phyloP scores from a whole-genome alignment of 2,113 vertebrate genomes.

The Larimichthys polyactis region DNA sequence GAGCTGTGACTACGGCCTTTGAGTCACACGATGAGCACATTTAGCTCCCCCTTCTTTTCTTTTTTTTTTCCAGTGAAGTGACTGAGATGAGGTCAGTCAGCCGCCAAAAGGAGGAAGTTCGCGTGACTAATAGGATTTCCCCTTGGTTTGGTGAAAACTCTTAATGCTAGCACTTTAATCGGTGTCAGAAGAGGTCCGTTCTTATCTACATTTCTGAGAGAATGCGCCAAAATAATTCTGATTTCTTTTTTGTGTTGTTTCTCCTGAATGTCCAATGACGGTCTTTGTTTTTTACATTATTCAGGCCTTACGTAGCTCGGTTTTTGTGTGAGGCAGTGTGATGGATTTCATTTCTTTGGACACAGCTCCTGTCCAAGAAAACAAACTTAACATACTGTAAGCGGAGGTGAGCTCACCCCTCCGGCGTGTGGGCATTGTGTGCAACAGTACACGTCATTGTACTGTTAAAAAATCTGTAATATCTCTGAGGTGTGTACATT shows the following conservation, averaged over 20 bases:
- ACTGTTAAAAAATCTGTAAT: conserved; percentile 25
- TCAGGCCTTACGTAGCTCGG: conserved; percentile 37
- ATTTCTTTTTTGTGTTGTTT: not conserved
- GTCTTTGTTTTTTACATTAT: not conserved
- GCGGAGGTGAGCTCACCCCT: conserved; percentile 30
- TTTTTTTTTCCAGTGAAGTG: conserved; percentile 31
- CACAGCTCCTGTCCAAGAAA: not conserved
- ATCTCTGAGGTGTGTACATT: conserved; percentile 24
- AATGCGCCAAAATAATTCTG: not conserved
- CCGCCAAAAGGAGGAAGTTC: conserved; percentile 26
- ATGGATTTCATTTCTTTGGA: conserved; percentile 1
- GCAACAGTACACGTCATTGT: conserved; percentile 7
- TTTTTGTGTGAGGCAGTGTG: not conserved
- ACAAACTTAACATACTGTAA: conserved; percentile 58
- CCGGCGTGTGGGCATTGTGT: conserved; percentile 39
- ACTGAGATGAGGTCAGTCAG: conserved; percentile 34
- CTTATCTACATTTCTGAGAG: not conserved
- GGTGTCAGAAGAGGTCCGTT: not conserved
- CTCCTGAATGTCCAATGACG: not conserved
- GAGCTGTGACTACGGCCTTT: conserved; percentile 16
- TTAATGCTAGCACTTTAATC: conserved; percentile 12
- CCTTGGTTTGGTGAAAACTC: conserved; percentile 10
- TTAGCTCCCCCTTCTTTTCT: not conserved
- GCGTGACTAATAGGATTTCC: conserved; percentile 16
- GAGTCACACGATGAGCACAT: conserved; percentile 40